A percentile compares a stretch with the other conserved stretches of the same genome.
Conservation (phyloP, 1,140 invertebrate genomes). For the Procambarus virginalis region DNA sequence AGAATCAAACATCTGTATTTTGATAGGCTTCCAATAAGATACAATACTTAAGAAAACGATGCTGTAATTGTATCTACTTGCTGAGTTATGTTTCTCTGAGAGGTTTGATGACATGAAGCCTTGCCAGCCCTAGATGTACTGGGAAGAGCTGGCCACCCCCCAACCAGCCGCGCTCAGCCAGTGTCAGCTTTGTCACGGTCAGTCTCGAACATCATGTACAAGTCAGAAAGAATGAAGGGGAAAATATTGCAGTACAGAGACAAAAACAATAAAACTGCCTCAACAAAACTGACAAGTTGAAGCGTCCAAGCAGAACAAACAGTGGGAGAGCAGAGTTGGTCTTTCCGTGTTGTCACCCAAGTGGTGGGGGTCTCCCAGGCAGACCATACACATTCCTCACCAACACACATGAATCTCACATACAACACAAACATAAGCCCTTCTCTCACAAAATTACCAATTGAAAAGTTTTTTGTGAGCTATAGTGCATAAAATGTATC, state of each 20-base stretch:
- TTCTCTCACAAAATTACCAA: constrained; percentile 37
- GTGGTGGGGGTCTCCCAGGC: constrained; percentile 45
- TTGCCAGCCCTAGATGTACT: constrained; percentile 34
- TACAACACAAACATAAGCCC: constrained; percentile 36
- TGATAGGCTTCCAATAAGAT: constrained; percentile 28
- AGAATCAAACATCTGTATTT: constrained; percentile 32
- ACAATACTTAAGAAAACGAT: constrained; percentile 39
- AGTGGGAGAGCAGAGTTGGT: constrained; percentile 61
- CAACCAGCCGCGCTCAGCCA: constrained; percentile 43
- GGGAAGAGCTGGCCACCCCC: constrained; percentile 50
- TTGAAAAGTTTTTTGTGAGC: constrained; percentile 23
- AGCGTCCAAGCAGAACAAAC: constrained; percentile 65
- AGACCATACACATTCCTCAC: constrained; percentile 43
- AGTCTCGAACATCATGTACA: constrained; percentile 55
- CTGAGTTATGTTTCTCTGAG: constrained; percentile 51
- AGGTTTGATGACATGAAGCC: constrained; percentile 47
- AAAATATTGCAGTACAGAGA: constrained; percentile 64
- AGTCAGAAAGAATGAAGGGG: constrained; percentile 57
- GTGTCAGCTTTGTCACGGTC: constrained; percentile 58
- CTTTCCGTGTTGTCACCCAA: constrained; percentile 51
- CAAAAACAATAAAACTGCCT: constrained; percentile 59
- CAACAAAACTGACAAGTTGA: constrained; percentile 66
- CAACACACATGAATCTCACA: constrained; percentile 38
- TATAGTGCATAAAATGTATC: background rate
- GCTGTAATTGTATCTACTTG: constrained; percentile 42